Evolutionary conservation across 2,797 vertebrate species (phyloP).

Genomic region (Liparis tanakae): DNA sequence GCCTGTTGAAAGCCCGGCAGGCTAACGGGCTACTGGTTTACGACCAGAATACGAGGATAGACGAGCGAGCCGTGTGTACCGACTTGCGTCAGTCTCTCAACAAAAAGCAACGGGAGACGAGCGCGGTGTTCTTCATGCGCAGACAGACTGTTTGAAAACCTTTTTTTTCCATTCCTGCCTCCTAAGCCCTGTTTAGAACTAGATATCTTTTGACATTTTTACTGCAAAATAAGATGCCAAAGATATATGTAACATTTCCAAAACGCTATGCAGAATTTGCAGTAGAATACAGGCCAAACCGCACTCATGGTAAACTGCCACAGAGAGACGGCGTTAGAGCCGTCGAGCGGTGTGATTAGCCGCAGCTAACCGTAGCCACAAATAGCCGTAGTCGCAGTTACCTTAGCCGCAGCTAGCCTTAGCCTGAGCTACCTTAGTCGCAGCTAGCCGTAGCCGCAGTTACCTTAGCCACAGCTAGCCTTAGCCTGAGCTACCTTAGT

Average conservation of each 20-base stretch:
- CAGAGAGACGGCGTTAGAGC: not conserved
- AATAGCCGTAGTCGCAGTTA: too few relatives aligned
- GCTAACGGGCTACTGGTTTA: constrained; percentile 66
- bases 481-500: too few relatives aligned
- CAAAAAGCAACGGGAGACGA: constrained; percentile 11
- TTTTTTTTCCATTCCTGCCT: constrained; percentile 43
- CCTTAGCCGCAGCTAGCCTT: too few relatives aligned
- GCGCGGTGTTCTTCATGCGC: not conserved
- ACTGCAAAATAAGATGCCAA: constrained; percentile 35
- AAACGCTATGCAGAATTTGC: constrained; percentile 29
- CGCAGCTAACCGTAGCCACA: not conserved
- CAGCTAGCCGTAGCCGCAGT: too few relatives aligned
- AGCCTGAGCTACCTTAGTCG: too few relatives aligned
- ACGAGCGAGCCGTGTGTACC: not conserved
- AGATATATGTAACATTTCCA: constrained; percentile 43
- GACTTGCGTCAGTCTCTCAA: constrained; percentile 5
- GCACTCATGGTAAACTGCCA: constrained; percentile 14
- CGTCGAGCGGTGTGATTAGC: not conserved
- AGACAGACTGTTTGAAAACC: constrained; percentile 13
- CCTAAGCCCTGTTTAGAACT: constrained; percentile 2
- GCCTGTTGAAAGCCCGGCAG: constrained; percentile 43
- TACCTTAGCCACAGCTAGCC: too few relatives aligned
- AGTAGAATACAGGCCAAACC: constrained; percentile 18
- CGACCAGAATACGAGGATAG: constrained; percentile 36
- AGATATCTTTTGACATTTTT: constrained; percentile 39